Percentiles rank a stretch among this genome's conserved stretches.
Conservation (phyloP, 2,797 vertebrate species). For the Eidolon dupreanum region DNA sequence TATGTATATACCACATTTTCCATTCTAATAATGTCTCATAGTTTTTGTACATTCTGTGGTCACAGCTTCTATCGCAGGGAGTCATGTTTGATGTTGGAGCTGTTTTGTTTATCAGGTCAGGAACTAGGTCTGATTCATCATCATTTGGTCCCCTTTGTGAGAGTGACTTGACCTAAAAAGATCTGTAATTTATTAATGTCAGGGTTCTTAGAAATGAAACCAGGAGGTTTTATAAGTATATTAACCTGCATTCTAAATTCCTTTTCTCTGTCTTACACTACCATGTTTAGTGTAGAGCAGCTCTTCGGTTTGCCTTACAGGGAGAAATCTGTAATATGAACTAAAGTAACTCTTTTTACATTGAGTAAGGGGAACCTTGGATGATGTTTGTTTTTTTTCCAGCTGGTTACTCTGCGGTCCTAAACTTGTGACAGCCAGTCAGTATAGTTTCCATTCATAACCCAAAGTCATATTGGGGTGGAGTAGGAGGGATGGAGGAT, state of each 20-base stretch:
- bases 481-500: neutral
- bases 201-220: constrained; percentile 48
- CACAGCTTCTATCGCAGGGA: neutral
- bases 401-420: neutral
- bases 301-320: neutral
- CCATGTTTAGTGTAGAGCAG: neutral
- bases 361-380: neutral
- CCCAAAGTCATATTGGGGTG: neutral
- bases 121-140: neutral
- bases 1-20: neutral
- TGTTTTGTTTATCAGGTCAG: neutral
- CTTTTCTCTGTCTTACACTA: neutral
- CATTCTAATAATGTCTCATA: neutral
- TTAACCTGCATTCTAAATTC: constrained; percentile 9
- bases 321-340: neutral
- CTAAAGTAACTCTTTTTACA: neutral
- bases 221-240: neutral
- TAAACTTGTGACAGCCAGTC: constrained; percentile 52
- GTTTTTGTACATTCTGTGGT: neutral
- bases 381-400: neutral
- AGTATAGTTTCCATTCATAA: constrained; percentile 6
- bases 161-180: constrained; percentile 42
- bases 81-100: neutral
- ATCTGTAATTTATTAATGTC: neutral
- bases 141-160: neutral